Evolutionary conservation across 1,140 invertebrate genomes (phyloP).

Genomic region (Drosophila obscura): DNA sequence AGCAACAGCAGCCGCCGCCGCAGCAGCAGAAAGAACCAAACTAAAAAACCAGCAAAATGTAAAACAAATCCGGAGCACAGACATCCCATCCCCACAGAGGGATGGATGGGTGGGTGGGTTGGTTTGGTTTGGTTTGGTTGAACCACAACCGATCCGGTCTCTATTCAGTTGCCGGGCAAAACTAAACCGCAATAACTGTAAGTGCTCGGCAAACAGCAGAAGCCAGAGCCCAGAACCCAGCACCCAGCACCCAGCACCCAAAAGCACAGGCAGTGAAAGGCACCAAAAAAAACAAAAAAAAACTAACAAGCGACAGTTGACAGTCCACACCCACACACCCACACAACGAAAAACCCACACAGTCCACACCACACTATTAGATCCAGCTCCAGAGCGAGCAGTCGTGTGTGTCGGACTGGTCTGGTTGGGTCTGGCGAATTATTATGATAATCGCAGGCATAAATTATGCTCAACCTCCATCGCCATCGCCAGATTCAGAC

Average conservation of each 20-base stretch:
- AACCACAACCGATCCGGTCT: slow-evolving; percentile 23
- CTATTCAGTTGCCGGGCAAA: slow-evolving; percentile 72
- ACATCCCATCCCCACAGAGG: background rate
- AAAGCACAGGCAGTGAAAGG: slow-evolving; percentile 4
- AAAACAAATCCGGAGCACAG: slow-evolving; percentile 36
- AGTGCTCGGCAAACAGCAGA: slow-evolving; percentile 70
- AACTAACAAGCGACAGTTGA: slow-evolving; percentile 46
- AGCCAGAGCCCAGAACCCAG: no score
- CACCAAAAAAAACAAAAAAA: slow-evolving; percentile 34
- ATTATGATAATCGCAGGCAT: slow-evolving; percentile 79
- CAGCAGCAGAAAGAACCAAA: background rate
- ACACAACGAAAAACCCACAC: no score
- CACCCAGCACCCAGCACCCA: slow-evolving; percentile 1
- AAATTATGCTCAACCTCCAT: slow-evolving; percentile 62
- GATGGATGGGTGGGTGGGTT: no score
- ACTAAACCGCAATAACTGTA: slow-evolving; percentile 80
- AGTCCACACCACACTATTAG: background rate
- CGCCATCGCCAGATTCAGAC: background rate
- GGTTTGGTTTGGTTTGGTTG: no score
- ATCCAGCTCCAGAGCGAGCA: slow-evolving; percentile 4
- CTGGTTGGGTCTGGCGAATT: slow-evolving; percentile 60
- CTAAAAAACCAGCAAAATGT: slow-evolving; percentile 27
- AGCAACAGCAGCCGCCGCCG: background rate
- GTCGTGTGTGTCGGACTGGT: slow-evolving; percentile 47
- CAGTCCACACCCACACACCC: slow-evolving; percentile 1